phyloP scores from a whole-genome alignment of 2,113 vertebrate genomes.

The Carassius auratus region DNA sequence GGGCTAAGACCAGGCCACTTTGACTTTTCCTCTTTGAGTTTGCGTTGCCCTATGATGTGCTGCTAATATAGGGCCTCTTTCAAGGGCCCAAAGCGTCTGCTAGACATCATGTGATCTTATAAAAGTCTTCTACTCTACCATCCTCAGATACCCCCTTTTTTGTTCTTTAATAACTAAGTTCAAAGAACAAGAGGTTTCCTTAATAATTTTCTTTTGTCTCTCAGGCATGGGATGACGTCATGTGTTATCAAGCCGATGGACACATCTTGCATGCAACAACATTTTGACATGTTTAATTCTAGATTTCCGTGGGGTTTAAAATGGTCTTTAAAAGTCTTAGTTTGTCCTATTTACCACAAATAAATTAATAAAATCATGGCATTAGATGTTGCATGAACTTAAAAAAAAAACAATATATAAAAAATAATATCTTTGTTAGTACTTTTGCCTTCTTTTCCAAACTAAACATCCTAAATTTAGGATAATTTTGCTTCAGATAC shows the following conservation, averaged over 20 bases:
- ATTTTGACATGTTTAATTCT: not conserved
- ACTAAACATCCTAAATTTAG: too few species aligned
- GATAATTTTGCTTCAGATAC: too few species aligned
- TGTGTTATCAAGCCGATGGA: not conserved
- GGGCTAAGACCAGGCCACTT: constrained; percentile 78
- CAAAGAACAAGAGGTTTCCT: constrained; percentile 72
- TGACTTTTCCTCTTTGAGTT: constrained; percentile 77
- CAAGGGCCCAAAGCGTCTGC: constrained; percentile 71
- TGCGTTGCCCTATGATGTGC: constrained; percentile 74
- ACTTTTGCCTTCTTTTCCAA: too few species aligned
- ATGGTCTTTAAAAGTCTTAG: not conserved
- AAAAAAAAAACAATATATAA: not conserved
- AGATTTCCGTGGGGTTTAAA: not conserved
- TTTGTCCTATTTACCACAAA: too few species aligned
- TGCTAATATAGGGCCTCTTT: constrained; percentile 74
- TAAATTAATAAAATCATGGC: not conserved
- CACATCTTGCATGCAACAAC: not conserved
- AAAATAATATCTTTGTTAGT: too few species aligned
- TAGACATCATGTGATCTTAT: constrained; percentile 75
- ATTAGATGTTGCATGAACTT: not conserved
- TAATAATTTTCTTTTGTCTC: constrained; percentile 72
- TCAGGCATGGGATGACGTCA: constrained; percentile 47
- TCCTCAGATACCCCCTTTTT: constrained; percentile 66
- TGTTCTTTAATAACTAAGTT: constrained; percentile 70
- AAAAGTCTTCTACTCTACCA: constrained; percentile 71